Evolutionary conservation across 2,113 vertebrate genomes (phyloP).

Genomic region (Microcebus murinus): DNA sequence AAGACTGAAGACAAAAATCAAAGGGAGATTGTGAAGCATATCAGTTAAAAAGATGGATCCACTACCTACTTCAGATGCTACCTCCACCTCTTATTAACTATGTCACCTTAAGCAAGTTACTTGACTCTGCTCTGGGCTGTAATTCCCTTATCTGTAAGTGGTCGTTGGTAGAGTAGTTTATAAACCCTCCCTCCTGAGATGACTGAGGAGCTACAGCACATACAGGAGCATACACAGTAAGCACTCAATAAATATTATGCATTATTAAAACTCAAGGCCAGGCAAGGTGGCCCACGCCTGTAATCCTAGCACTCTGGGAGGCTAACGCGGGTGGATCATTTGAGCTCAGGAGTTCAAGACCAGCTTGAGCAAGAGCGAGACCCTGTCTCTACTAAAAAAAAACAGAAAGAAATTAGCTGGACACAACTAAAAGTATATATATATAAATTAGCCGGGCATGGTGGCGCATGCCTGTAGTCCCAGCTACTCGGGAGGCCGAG

Average conservation of each 20-base stretch:
- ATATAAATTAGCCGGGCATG: too few relatives aligned
- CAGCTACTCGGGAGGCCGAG: too few relatives aligned
- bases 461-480: too few relatives aligned
- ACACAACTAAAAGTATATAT: too few relatives aligned
- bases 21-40: not conserved
- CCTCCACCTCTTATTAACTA: not conserved
- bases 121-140: accelerated
- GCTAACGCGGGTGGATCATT: too few relatives aligned
- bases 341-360: too few relatives aligned
- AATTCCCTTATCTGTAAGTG: not conserved
- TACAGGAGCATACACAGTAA: accelerated
- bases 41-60: not conserved
- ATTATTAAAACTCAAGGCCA: not conserved
- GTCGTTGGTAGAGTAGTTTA: accelerated
- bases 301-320: too few relatives aligned
- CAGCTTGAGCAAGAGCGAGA: too few relatives aligned
- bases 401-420: too few relatives aligned
- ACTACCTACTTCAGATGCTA: not conserved
- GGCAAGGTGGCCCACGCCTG: too few relatives aligned
- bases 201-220: not conserved
- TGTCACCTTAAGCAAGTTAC: not conserved
- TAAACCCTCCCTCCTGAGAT: not conserved
- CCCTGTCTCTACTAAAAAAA: too few relatives aligned
- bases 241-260: not conserved
- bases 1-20: not conserved